Evolutionary conservation across 1,140 invertebrate genomes (phyloP).

Genomic region (Zaprionus gabonicus): DNA sequence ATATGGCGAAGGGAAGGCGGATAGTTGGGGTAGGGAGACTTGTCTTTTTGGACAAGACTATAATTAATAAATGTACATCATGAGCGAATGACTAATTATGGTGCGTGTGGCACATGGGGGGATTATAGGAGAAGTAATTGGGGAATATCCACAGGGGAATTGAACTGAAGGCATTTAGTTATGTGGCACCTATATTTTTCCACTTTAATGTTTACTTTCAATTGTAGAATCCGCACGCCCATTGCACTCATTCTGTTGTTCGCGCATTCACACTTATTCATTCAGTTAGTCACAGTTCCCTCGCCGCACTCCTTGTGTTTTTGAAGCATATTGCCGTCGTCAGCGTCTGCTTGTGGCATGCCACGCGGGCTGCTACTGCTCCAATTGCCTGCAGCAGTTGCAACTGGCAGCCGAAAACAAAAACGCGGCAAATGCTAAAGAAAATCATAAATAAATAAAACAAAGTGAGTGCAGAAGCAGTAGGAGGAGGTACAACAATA

Average conservation of each 20-base stretch:
- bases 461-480: neutral
- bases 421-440: slow-evolving; percentile 20
- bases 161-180: neutral
- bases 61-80: slow-evolving; percentile 18
- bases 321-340: slow-evolving; percentile 36
- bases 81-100: slow-evolving; percentile 29
- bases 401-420: slow-evolving; percentile 31
- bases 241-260: neutral
- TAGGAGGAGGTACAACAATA: slow-evolving; percentile 11
- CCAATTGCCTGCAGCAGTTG: slow-evolving; percentile 44
- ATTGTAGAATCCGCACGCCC: too few species aligned
- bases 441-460: slow-evolving; percentile 43
- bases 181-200: neutral
- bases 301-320: slow-evolving; percentile 1
- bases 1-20: neutral
- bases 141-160: neutral
- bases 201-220: neutral
- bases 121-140: neutral
- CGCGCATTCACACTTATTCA: slow-evolving; percentile 30
- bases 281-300: slow-evolving; percentile 1
- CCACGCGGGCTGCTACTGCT: slow-evolving; percentile 24
- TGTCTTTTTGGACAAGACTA: neutral
- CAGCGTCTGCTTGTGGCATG: slow-evolving; percentile 49
- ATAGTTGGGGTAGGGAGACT: neutral
- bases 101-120: neutral